Evolutionary conservation across 2,888 invertebrate genomes (phyloP), one percentile per base, ranked within the genome.

Genomic region (Osmoderma eremita): DNA sequence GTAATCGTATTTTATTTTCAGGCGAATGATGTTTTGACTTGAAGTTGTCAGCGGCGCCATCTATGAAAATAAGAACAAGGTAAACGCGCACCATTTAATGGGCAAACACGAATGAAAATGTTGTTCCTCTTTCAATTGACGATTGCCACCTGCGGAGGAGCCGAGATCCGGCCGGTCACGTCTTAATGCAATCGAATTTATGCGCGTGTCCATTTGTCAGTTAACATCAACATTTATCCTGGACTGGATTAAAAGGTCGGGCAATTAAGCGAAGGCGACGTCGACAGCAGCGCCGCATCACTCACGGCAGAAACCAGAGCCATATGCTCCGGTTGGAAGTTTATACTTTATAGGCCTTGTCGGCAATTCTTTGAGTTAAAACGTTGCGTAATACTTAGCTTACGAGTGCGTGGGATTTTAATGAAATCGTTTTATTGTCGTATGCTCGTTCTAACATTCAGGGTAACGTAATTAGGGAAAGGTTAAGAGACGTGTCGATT

Each of bases 51-150:
- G 58, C 58, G 45, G 58, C 45, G 58, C 58, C 58, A 61, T 61
- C 58, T 45, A 61, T 61, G 45, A 61, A 61, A 61, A 61, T 61
- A 61, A 45, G 24, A 61, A 61, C 58, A 45, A 30, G 58, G 24
- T 24, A 61, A n/a, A 45, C 42, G 45, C 45, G 58, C 24, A 61
- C 58, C 58, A 45, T 61, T 61, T 45, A 61, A 61, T 24, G 58
- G 45, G 45, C 58, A 30, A 24, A 17, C 58, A 61, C 30, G 58
- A 61, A 61, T 61, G 58, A 45, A 61, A 61, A 61, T 61, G 45
- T 45, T 30, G 58, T 61, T 45, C 58, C 24, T 15, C 30, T 61
- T 61, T 61, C 58, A 61, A 61, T 61, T 61, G 58, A 61, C 45
- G 58, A 61, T 45, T 61, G 45, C 58, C 58, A 61, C 58, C 58